A percentile compares a stretch with the other conserved stretches of the same genome.
These are phyloP conservation scores for Steatornis caripensis DNA, from an alignment of 2,113 vertebrate genomes.

Conservation along the genomic window DNA sequence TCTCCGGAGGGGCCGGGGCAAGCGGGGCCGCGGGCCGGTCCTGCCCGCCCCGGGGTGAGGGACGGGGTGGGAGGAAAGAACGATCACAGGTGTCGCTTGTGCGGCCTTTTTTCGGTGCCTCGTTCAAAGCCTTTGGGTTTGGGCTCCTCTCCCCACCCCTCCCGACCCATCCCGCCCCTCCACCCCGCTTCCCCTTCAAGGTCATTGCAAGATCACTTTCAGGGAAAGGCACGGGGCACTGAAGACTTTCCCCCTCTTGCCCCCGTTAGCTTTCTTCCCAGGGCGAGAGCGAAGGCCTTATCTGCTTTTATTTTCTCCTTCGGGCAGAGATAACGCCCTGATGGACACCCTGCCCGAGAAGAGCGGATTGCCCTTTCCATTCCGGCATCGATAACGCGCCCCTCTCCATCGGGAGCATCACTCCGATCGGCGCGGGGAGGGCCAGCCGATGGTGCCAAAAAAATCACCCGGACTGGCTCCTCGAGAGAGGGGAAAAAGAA, in stretches of 20 bases:
- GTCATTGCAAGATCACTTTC: conserved; percentile 46
- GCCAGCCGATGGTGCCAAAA: not conserved
- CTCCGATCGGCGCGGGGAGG: rapidly evolving
- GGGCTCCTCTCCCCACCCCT: not conserved
- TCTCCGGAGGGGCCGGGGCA: not conserved
- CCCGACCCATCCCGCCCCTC: not conserved
- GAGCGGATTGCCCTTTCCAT: not conserved
- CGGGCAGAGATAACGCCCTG: not conserved
- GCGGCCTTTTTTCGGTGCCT: not conserved
- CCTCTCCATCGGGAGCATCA: not conserved
- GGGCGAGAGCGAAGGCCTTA: not conserved
- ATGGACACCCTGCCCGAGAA: not conserved
- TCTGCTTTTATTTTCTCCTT: conserved; percentile 28
- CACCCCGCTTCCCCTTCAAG: conserved; percentile 2
- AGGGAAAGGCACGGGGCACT: not conserved
- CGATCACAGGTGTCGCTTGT: conserved; percentile 44
- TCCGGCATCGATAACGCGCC: not conserved
- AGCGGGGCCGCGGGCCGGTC: not conserved
- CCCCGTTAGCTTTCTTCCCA: not conserved
- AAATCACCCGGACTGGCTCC: not conserved
- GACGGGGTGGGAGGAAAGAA: not conserved
- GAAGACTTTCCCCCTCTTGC: not conserved
- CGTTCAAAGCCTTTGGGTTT: not conserved
- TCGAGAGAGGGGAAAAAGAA: rapidly evolving
- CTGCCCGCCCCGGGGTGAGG: not conserved